These are phyloP conservation scores for Crocuta crocuta DNA, from an alignment of 2,113 vertebrate genomes.

Conservation along the genomic window DNA sequence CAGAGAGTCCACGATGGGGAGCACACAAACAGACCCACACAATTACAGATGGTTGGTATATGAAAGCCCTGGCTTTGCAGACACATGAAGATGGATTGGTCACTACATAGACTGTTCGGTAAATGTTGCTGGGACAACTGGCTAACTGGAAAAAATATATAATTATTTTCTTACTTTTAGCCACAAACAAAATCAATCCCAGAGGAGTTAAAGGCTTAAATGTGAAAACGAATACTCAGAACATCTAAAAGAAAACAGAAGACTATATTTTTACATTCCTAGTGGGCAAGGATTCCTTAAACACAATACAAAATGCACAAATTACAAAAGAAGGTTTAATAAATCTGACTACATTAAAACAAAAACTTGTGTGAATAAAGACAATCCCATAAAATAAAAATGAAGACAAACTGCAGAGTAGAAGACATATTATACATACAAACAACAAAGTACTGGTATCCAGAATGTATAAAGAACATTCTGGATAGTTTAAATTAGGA, in stretches of 20 bases:
- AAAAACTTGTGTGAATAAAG: background rate
- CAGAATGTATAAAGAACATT: background rate
- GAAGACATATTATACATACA: background rate
- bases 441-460: background rate
- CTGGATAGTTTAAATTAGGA: background rate
- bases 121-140: background rate
- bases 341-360: background rate
- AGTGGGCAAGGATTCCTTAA: background rate
- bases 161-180: background rate
- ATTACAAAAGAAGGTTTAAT: background rate
- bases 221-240: background rate
- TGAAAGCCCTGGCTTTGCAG: background rate
- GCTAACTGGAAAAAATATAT: background rate
- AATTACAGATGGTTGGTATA: no score
- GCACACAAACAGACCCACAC: background rate
- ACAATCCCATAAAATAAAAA: background rate
- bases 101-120: background rate
- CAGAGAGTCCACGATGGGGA: background rate
- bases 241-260: constrained; percentile 1
- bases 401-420: background rate
- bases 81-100: background rate
- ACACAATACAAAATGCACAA: background rate
- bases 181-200: background rate
- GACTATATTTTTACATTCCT: background rate
- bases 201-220: background rate